Evolutionary conservation across 2,797 vertebrate species (phyloP), one percentile per base, ranked within the genome.

Genomic region (Cirrhinus mrigala): DNA sequence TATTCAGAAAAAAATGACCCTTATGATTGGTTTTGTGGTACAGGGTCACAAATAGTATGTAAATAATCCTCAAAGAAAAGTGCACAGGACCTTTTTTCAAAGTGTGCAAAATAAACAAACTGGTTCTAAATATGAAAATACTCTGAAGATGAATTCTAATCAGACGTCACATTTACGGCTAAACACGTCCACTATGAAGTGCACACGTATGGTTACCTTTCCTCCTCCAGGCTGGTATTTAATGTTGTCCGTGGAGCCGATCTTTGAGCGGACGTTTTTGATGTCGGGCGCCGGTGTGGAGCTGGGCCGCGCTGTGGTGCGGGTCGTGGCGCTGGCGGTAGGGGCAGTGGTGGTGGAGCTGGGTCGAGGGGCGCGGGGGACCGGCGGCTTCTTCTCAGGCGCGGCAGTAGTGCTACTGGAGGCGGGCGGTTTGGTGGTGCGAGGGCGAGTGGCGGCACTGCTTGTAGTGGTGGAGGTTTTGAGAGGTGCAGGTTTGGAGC

Each of bases 211-310:
- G 75, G 46, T 77, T 94, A 99, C 98, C 97, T 97, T 98, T 91
- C 97, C 98, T 93, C 97, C 98, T 89, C 97, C 97, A 58, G 97
- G 97, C 94, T 98, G 97, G 95, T 98, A 94, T 95, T 98, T 99
- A 93, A 97, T 97, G 95, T 98, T 99, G 95, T 99, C 97, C 76
- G 97, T 98, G 77, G 98, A 98, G 90, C 97, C 97, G 85, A 97
- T 96, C 96, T 99, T 99, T 89, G 98, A 97, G 29, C 97, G 96
- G 0, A 92, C 89, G 0, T 96, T 97, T 81, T 95, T 96, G 89
- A 97, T 89, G 82, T 98, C 97, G 0, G 96, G 94, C 27, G 89
- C 90, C 0, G 96, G 88, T 0, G 89, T 91, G 0, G 94, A 91
- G 87, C 80, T 40, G 0, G 95, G 90, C 0, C 93, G 92, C 33